Evolutionary conservation across 1,140 invertebrate species (phyloP).

Genomic region (Drosophila ercepeae): DNA sequence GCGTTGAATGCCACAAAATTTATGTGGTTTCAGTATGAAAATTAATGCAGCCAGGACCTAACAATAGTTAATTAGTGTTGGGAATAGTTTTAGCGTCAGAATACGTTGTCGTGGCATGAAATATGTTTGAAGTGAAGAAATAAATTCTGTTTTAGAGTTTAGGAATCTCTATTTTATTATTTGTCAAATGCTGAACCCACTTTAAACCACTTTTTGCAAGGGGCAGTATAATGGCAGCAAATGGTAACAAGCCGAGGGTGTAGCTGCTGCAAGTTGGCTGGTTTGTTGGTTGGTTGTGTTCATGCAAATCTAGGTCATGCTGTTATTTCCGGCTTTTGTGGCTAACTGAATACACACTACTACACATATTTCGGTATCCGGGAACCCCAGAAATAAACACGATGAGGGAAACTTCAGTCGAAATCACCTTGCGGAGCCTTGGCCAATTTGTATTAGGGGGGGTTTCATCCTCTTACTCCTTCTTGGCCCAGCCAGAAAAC

Average conservation of each 20-base stretch:
- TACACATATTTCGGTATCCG: constrained; percentile 1
- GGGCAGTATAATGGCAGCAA: constrained; percentile 14
- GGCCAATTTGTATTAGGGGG: constrained; percentile 65
- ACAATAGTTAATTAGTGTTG: not conserved
- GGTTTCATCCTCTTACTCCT: not conserved
- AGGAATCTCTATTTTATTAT: constrained; percentile 2
- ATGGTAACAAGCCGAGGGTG: constrained; percentile 9
- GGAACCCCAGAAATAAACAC: constrained; percentile 7
- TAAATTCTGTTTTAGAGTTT: not conserved
- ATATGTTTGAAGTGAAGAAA: too few species aligned
- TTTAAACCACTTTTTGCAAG: constrained; percentile 40
- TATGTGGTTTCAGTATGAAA: constrained; percentile 19
- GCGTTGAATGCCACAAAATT: constrained; percentile 33
- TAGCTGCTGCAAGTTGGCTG: constrained; percentile 6
- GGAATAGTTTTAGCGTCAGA: not conserved
- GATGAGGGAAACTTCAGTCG: constrained; percentile 13
- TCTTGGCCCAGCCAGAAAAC: constrained; percentile 21
- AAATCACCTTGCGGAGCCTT: constrained; percentile 58
- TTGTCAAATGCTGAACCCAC: constrained; percentile 42
- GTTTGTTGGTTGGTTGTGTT: constrained; percentile 1
- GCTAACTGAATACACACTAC: constrained; percentile 45
- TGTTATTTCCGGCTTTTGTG: constrained; percentile 76
- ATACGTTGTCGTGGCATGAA: not conserved
- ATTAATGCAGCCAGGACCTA: not conserved
- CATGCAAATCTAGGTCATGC: constrained; percentile 70